Evolutionary conservation across 2,888 invertebrate species (phyloP).

Genomic region (Pammene aurita): DNA sequence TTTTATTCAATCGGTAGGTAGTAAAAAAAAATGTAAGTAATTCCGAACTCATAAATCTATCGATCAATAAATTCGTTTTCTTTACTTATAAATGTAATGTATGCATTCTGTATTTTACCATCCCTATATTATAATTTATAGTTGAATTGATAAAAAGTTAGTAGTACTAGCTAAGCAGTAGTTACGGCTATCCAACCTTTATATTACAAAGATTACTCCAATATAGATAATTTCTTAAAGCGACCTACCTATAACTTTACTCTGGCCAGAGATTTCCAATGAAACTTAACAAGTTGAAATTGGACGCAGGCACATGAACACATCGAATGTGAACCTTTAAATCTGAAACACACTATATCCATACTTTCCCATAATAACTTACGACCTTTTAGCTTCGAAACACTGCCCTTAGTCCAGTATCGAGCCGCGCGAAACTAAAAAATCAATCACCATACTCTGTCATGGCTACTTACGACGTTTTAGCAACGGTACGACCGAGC

Average conservation of each 20-base stretch:
- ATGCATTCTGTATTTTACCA: too few relatives aligned
- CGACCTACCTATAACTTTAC: background rate
- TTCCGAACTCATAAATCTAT: too few relatives aligned
- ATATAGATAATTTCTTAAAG: too few relatives aligned
- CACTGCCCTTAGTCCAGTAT: background rate
- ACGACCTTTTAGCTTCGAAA: constrained; percentile 2
- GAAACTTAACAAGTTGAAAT: constrained; percentile 9
- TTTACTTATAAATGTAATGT: too few relatives aligned
- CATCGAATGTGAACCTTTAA: constrained; percentile 3
- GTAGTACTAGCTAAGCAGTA: too few relatives aligned
- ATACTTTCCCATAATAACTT: background rate
- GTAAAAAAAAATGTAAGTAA: too few relatives aligned
- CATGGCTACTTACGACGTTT: background rate
- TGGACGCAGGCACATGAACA: constrained; percentile 7
- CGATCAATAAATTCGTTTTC: too few relatives aligned
- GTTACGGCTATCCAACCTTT: too few relatives aligned
- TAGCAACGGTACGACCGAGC: background rate
- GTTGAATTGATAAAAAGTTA: too few relatives aligned
- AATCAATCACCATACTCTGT: background rate
- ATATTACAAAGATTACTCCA: too few relatives aligned
- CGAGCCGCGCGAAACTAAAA: background rate
- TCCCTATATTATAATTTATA: too few relatives aligned
- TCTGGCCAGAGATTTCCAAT: background rate
- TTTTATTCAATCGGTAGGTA: too few relatives aligned
- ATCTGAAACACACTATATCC: background rate